Conservation (phyloP, 2,888 invertebrate genomes). For the Lapara coniferarum region DNA sequence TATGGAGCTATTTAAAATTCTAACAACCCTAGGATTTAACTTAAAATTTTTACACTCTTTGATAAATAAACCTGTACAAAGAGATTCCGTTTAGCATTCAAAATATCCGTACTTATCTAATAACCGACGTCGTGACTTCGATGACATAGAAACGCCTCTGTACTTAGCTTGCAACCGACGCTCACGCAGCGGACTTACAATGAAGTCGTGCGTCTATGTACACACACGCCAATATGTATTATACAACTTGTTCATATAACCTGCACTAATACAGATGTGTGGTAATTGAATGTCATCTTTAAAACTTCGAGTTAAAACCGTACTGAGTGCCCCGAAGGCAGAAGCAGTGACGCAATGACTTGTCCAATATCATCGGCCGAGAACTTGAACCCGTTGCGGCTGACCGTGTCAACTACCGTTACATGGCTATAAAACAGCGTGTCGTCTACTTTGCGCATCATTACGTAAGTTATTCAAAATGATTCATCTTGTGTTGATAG, state of each 20-base stretch:
- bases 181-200: too few relatives aligned
- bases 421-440: constrained; percentile 67
- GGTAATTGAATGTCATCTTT: constrained; percentile 1
- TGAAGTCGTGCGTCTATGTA: too few relatives aligned
- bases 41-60: too few relatives aligned
- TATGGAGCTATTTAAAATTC: too few relatives aligned
- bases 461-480: constrained; percentile 55
- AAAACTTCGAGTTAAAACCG: constrained; percentile 35
- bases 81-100: too few relatives aligned
- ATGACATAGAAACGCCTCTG: too few relatives aligned
- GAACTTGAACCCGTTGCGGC: constrained; percentile 72
- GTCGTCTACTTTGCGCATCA: constrained; percentile 52
- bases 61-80: too few relatives aligned
- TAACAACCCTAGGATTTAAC: too few relatives aligned
- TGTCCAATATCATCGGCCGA: constrained; percentile 56
- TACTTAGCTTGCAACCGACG: too few relatives aligned
- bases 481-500: constrained; percentile 56
- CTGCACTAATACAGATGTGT: background rate
- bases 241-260: background rate
- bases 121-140: too few relatives aligned
- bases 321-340: constrained; percentile 61
- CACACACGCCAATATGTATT: background rate
- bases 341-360: constrained; percentile 66
- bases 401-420: constrained; percentile 68
- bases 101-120: too few relatives aligned